These are phyloP conservation scores for Globia sparganii DNA, from an alignment of 2,888 invertebrate species.

Conservation along the genomic window DNA sequence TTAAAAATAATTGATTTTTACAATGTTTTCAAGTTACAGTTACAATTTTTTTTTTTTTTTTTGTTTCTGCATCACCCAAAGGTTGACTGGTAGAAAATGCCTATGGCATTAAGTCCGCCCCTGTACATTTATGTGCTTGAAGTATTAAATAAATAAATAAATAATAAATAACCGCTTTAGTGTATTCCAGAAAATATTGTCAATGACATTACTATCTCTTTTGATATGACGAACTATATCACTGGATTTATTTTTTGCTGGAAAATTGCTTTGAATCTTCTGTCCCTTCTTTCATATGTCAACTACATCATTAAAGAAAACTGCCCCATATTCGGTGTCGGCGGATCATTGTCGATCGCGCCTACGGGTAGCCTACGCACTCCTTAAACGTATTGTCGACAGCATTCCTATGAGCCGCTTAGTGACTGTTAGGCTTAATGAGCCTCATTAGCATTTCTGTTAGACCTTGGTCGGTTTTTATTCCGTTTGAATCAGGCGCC, in stretches of 20 bases:
- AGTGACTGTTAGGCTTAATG: slow-evolving; percentile 58
- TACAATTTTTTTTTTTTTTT: no score
- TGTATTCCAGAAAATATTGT: no score
- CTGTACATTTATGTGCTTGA: no score
- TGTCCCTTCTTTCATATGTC: not conserved
- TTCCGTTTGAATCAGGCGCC: slow-evolving; percentile 6
- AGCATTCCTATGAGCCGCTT: slow-evolving; percentile 58
- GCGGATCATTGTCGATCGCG: slow-evolving; percentile 61
- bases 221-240: not conserved
- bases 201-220: no score
- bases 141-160: no score
- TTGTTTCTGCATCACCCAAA: no score
- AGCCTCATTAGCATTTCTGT: slow-evolving; percentile 44
- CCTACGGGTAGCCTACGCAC: slow-evolving; percentile 63
- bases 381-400: slow-evolving; percentile 58
- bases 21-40: no score
- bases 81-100: no score
- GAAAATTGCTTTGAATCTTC: slow-evolving; percentile 10
- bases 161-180: no score
- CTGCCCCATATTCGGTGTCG: slow-evolving; percentile 58
- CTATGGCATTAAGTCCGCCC: no score
- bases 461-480: slow-evolving; percentile 41
- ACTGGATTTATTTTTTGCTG: not conserved
- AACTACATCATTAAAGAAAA: slow-evolving; percentile 56
- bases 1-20: no score